Evolutionary conservation across 2,113 vertebrate species (phyloP).

Genomic region (Urocynchramus pylzowi): DNA sequence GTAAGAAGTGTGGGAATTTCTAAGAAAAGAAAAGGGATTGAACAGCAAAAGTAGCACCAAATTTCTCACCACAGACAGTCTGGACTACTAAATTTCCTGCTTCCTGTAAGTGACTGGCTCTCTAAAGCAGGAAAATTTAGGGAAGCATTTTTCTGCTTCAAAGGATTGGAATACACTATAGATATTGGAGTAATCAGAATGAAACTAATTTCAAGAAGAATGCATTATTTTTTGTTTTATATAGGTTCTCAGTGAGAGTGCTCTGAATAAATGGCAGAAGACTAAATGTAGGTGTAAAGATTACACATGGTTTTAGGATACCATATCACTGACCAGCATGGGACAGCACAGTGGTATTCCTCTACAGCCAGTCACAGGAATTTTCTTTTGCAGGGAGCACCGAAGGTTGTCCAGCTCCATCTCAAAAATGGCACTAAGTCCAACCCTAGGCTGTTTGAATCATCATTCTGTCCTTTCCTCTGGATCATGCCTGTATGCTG

Average conservation of each 20-base stretch:
- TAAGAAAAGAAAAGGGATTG: background rate
- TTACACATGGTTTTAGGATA: background rate
- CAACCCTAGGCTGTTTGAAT: background rate
- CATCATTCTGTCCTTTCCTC: background rate
- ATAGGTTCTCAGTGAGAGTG: background rate
- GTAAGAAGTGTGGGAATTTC: background rate
- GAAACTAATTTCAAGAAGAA: background rate
- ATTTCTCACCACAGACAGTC: background rate
- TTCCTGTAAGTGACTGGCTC: background rate
- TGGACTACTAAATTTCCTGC: background rate
- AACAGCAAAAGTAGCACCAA: background rate
- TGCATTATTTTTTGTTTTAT: background rate
- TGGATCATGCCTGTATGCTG: too few species aligned
- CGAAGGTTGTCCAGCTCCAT: background rate
- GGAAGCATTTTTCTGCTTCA: background rate
- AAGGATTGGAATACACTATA: background rate
- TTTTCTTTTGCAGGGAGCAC: background rate
- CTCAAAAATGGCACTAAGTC: background rate
- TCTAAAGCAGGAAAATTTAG: background rate
- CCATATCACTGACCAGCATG: background rate
- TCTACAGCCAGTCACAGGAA: background rate
- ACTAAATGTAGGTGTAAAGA: background rate
- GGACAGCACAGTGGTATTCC: fast-evolving
- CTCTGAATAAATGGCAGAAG: background rate
- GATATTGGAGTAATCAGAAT: background rate